Evolutionary conservation across 2,113 vertebrate genomes (phyloP).

Genomic region (Felis chaus): DNA sequence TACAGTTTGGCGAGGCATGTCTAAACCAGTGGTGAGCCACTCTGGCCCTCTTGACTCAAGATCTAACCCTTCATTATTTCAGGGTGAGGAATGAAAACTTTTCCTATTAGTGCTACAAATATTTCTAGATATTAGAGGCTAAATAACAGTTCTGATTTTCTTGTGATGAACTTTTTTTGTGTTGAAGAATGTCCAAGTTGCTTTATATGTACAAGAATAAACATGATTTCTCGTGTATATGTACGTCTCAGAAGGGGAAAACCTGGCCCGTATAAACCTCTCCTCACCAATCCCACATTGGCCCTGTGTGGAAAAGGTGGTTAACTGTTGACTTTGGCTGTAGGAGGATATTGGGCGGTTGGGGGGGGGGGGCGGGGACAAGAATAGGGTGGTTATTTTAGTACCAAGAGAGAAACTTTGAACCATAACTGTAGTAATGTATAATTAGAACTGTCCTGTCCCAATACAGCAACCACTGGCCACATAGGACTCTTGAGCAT

Average conservation of each 20-base stretch:
- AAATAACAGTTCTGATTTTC: conserved; percentile 1
- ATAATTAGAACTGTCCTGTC: background rate
- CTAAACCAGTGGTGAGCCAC: background rate
- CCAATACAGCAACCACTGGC: background rate
- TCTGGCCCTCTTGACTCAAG: background rate
- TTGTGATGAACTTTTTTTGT: background rate
- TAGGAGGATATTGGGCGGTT: background rate
- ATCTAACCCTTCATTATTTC: background rate
- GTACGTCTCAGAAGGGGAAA: background rate
- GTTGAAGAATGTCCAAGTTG: background rate
- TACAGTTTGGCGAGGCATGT: background rate
- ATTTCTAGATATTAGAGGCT: background rate
- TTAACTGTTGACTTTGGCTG: background rate
- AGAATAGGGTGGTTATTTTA: background rate
- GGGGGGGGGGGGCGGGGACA: too few relatives aligned
- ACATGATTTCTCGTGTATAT: background rate
- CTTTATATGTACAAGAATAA: background rate
- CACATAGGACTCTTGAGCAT: background rate
- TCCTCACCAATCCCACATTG: background rate
- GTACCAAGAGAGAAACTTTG: background rate
- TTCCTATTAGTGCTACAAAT: background rate
- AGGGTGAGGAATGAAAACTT: background rate
- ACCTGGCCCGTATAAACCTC: background rate
- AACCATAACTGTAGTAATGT: background rate
- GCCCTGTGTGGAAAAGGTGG: background rate